Evolutionary conservation across 2,797 vertebrate genomes (phyloP), one percentile per base, ranked within the genome.

Genomic region (Micrastur ruficollis): DNA sequence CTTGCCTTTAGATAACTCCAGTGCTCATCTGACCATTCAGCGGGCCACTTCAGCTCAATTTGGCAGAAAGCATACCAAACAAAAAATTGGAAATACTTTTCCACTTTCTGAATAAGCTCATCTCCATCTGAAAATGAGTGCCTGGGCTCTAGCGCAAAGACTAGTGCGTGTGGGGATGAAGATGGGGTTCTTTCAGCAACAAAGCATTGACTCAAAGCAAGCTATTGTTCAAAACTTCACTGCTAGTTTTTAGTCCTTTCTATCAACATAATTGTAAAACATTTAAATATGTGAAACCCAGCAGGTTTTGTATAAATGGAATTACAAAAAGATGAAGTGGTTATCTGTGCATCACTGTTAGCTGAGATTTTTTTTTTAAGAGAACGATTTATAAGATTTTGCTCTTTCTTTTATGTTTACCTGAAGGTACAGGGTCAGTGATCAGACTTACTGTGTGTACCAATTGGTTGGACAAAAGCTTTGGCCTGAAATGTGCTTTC

Each of bases 61-160:
- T 55, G 9, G 13, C n/a, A 61, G 63, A 75, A 81, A 59, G 18
- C 4, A 0, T 85, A 29, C 27, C 46, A 65, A 36, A 52, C 20
- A n/a, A 75, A 79, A 74, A 65, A 22, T 2, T 8, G n/a, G 20
- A 40, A 82, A 11, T 40, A 14, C 12, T 22, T 75, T 80, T 42
- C 29, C 8, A 4, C 29, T 29, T 5, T 50, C 49, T 31, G 38
- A 50, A 19, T 26, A 72, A 82, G 13, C 49, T 68, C 13, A 15
- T 85, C 36, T 73, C 12, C 18, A 5, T 44, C 18, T 56, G 49
- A 65, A 87, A 40, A 74, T 3, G 3, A 38, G 10, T 72, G 27
- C 18, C 6, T 66, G 38, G 15, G 11, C 27, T 59, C 7, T 19
- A 56, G 13, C 0, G 0, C 29, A 6, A 32, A 53, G 72, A 42